Conservation (phyloP, 2,888 invertebrate species). For the Nezara viridula region DNA sequence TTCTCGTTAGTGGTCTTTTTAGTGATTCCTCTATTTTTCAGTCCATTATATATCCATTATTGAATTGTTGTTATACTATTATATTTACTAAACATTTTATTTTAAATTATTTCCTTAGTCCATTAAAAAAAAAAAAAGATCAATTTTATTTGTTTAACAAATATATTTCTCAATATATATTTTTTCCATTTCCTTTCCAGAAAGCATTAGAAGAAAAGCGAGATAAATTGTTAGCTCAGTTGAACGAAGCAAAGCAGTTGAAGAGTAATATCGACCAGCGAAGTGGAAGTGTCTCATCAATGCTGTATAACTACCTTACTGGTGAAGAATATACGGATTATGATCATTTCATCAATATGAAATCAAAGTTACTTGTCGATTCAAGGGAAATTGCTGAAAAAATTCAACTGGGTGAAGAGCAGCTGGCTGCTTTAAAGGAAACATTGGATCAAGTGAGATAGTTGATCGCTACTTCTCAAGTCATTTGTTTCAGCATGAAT, state of each 20-base stretch:
- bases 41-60: neutral
- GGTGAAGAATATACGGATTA: slow-evolving; percentile 84
- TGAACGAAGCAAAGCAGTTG: slow-evolving; percentile 85
- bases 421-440: slow-evolving; percentile 80
- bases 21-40: neutral
- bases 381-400: slow-evolving; percentile 86
- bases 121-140: no score
- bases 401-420: slow-evolving; percentile 85
- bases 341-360: slow-evolving; percentile 88
- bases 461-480: neutral
- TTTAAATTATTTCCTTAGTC: neutral
- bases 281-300: slow-evolving; percentile 78
- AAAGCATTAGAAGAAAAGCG: slow-evolving; percentile 81
- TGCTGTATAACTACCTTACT: slow-evolving; percentile 80
- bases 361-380: slow-evolving; percentile 86
- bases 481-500: neutral
- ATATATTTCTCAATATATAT: no score
- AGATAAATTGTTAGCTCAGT: slow-evolving; percentile 81
- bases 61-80: neutral
- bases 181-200: slow-evolving; percentile 69
- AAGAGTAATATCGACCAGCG: slow-evolving; percentile 86
- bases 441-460: slow-evolving; percentile 68
- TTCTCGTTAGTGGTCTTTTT: no score
- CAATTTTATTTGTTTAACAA: no score
- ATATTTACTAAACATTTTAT: neutral